A percentile compares a stretch with the other conserved stretches of the same genome.
phyloP scores from a whole-genome alignment of 2,113 vertebrate species.

The Chinchilla lanigera region DNA sequence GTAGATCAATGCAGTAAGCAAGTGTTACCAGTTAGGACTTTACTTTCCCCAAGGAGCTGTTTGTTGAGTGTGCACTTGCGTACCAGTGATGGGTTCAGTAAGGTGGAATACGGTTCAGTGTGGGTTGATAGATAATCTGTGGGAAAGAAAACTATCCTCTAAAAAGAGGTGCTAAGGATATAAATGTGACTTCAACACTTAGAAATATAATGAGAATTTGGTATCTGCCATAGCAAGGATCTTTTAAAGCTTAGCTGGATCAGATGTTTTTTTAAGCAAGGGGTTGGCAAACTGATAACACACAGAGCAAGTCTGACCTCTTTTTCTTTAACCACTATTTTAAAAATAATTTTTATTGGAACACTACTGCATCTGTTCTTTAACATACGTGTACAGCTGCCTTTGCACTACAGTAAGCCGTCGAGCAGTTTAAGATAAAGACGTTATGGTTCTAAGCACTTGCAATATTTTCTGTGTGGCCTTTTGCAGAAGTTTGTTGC shows the following conservation, averaged over 20 bases:
- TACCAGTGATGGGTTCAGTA: neutral
- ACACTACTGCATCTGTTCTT: neutral
- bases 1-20: neutral
- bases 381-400: neutral
- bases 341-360: neutral
- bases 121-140: constrained; percentile 37
- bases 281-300: neutral
- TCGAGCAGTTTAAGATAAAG: neutral
- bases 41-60: neutral
- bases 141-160: constrained; percentile 71
- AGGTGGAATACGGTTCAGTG: neutral
- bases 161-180: neutral
- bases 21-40: neutral
- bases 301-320: neutral
- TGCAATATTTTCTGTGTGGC: neutral
- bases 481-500: neutral
- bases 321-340: neutral
- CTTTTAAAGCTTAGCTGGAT: neutral
- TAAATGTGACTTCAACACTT: neutral
- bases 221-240: neutral
- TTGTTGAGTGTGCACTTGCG: neutral
- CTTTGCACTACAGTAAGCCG: neutral
- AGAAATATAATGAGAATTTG: neutral
- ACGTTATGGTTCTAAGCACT: neutral
- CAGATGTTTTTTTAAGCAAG: neutral